Conservation (phyloP, 2,888 invertebrate species). For the Agrypnus murinus region DNA sequence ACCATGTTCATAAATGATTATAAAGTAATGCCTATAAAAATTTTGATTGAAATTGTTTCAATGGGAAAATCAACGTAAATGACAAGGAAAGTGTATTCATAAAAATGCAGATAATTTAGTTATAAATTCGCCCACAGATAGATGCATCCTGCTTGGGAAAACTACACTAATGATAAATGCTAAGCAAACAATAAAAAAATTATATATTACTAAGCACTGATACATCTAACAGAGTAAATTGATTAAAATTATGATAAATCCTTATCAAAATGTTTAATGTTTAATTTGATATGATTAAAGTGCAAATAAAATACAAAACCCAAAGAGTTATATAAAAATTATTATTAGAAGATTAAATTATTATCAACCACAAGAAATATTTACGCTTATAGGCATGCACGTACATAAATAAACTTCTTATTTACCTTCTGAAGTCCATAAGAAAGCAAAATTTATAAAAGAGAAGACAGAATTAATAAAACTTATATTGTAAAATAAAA, state of each 20-base stretch:
- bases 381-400: background rate
- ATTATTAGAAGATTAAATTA: no score
- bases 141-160: background rate
- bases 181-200: background rate
- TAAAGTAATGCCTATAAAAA: no score
- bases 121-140: background rate
- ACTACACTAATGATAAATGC: background rate
- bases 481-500: background rate
- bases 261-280: background rate
- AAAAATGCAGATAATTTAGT: no score
- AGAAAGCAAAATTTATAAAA: slow-evolving; percentile 16
- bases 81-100: no score
- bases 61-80: no score
- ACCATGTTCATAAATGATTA: no score
- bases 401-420: slow-evolving; percentile 7
- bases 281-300: no score
- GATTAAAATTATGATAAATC: slow-evolving; percentile 9
- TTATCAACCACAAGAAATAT: no score
- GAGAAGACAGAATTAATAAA: slow-evolving; percentile 20
- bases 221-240: background rate
- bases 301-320: no score
- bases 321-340: no score
- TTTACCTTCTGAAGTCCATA: slow-evolving; percentile 31
- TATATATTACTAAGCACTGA: background rate
- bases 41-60: no score